Percentiles rank a stretch among this genome's conserved stretches.
Evolutionary conservation across 2,888 invertebrate genomes (phyloP).

Genomic region (Microctonus brassicae): DNA sequence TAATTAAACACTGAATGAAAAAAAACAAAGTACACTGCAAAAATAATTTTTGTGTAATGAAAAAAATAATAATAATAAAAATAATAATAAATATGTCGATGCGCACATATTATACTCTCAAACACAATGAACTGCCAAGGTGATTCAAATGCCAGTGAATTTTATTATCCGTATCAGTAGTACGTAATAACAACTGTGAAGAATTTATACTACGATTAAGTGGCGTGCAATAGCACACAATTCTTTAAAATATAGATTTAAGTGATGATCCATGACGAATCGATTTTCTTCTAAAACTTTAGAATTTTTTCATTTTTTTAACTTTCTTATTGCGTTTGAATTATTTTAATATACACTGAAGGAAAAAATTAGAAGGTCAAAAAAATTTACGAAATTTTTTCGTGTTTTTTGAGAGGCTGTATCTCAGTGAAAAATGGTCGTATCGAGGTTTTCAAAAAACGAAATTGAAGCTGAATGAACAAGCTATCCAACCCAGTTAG

Average conservation of each 20-base stretch:
- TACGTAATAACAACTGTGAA: slow-evolving; percentile 51
- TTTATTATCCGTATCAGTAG: slow-evolving; percentile 69
- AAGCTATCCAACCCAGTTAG: too few species aligned
- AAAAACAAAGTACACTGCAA: slow-evolving; percentile 27
- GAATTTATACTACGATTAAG: slow-evolving; percentile 48
- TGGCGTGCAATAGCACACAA: slow-evolving; percentile 47
- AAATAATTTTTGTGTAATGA: slow-evolving; percentile 46
- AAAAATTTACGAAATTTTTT: too few species aligned
- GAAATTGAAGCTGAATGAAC: too few species aligned
- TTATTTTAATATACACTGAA: not conserved
- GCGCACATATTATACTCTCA: slow-evolving; percentile 66
- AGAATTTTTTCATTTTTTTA: not conserved
- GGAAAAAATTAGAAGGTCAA: too few species aligned
- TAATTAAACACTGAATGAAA: slow-evolving; percentile 8
- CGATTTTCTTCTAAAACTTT: not conserved
- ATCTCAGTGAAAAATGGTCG: too few species aligned
- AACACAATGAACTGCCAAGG: slow-evolving; percentile 69
- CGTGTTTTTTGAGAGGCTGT: too few species aligned
- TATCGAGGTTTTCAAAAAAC: too few species aligned
- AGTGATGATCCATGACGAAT: slow-evolving; percentile 6
- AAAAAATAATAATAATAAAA: not conserved
- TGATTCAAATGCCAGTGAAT: slow-evolving; percentile 70
- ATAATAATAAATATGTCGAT: slow-evolving; percentile 51
- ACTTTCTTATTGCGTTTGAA: not conserved
- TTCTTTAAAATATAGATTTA: slow-evolving; percentile 23